Evolutionary conservation across 2,888 invertebrate genomes (phyloP).

Genomic region (Sinohyriopsis cumingii): DNA sequence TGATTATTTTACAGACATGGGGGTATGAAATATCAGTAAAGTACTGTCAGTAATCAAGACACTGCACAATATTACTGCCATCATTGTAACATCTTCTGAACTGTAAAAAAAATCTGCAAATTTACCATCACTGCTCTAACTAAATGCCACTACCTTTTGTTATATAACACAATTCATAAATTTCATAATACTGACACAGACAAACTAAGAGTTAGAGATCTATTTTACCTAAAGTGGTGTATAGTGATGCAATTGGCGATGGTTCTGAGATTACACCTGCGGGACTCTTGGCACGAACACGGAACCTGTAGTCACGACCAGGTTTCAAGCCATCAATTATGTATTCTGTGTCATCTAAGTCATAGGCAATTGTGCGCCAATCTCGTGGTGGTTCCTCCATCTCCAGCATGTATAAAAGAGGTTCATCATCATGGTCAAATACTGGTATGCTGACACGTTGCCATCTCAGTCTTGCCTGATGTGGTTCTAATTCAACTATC

Average conservation of each 20-base stretch:
- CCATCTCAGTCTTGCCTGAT: constrained; percentile 57
- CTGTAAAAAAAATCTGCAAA: too few relatives aligned
- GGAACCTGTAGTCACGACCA: constrained; percentile 83
- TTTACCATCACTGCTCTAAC: too few relatives aligned
- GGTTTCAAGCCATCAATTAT: constrained; percentile 45
- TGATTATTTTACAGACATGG: too few relatives aligned
- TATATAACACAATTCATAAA: too few relatives aligned
- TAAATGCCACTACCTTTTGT: too few relatives aligned
- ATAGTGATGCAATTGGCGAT: constrained; percentile 84
- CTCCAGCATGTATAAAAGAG: constrained; percentile 63
- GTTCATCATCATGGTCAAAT: constrained; percentile 47
- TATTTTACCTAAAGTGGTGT: constrained; percentile 59
- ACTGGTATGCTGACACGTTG: constrained; percentile 58
- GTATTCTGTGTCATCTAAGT: constrained; percentile 53
- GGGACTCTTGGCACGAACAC: constrained; percentile 95
- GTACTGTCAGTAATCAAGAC: too few relatives aligned
- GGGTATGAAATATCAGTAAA: too few relatives aligned
- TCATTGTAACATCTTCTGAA: too few relatives aligned
- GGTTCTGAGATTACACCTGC: constrained; percentile 94
- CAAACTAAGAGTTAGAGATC: background rate
- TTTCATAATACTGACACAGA: background rate
- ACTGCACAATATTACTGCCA: too few relatives aligned
- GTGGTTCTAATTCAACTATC: constrained; percentile 58
- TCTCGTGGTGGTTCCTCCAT: constrained; percentile 49
- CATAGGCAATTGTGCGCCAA: constrained; percentile 53